Evolutionary conservation across 2,888 invertebrate species (phyloP).

Genomic region (Cephus nigrinus): DNA sequence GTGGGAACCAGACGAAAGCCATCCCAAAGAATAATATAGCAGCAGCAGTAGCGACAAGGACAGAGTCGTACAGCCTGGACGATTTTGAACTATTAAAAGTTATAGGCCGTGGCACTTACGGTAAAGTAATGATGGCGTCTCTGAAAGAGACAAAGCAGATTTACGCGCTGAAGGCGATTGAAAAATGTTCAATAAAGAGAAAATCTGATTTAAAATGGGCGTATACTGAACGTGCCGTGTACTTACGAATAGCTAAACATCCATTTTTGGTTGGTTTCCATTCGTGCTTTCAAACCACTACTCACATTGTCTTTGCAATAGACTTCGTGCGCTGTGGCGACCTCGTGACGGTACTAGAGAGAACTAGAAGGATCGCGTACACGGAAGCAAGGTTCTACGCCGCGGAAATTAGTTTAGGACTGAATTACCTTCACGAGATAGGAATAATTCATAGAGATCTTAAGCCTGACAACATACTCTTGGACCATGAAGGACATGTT

Average conservation of each 20-base stretch:
- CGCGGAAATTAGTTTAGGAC: constrained; percentile 75
- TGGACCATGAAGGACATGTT: constrained; percentile 77
- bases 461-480: constrained; percentile 74
- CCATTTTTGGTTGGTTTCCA: constrained; percentile 78
- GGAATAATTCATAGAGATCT: constrained; percentile 75
- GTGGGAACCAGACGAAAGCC: constrained; percentile 55
- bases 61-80: constrained; percentile 65
- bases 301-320: constrained; percentile 75
- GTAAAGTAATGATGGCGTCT: constrained; percentile 77
- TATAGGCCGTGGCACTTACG: constrained; percentile 77
- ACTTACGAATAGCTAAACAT: constrained; percentile 78
- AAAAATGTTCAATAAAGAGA: constrained; percentile 76
- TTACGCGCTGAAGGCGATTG: constrained; percentile 80
- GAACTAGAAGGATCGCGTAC: constrained; percentile 73
- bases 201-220: constrained; percentile 71
- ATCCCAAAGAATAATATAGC: constrained; percentile 58
- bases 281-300: constrained; percentile 77
- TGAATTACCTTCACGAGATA: constrained; percentile 75
- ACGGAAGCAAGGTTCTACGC: constrained; percentile 77
- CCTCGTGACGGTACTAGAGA: constrained; percentile 79
- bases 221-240: constrained; percentile 79
- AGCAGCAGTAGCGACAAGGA: not conserved
- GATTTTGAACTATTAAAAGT: constrained; percentile 76
- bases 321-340: constrained; percentile 77
- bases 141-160: constrained; percentile 72